Conservation (phyloP, 2,888 invertebrate genomes). For the Xanthia togata region DNA sequence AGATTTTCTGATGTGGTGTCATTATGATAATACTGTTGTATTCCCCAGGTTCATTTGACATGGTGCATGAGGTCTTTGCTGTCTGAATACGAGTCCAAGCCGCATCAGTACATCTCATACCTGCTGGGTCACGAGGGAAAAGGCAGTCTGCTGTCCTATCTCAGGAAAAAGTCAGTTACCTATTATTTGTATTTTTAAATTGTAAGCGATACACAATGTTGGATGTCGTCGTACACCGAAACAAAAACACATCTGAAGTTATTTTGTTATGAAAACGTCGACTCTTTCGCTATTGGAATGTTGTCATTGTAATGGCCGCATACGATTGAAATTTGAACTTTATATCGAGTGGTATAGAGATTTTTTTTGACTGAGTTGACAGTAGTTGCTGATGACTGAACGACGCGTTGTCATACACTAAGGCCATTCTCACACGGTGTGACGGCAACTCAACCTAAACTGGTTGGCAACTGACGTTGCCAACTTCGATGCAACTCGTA, state of each 20-base stretch:
- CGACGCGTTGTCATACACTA: no score
- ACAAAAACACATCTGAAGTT: neutral
- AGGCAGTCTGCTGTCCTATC: conserved; percentile 94
- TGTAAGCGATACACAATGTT: neutral
- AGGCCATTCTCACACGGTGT: no score
- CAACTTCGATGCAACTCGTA: no score
- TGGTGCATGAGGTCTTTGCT: conserved; percentile 88
- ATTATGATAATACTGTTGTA: no score
- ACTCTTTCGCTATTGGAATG: no score
- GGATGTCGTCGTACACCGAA: neutral
- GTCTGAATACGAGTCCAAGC: conserved; percentile 93
- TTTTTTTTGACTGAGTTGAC: no score
- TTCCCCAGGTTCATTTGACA: conserved; percentile 81
- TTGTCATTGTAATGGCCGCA: no score
- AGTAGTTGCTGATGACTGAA: no score
- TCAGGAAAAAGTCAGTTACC: conserved; percentile 92
- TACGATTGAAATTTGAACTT: neutral
- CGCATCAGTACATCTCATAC: conserved; percentile 94
- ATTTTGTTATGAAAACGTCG: neutral
- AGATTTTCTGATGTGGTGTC: no score
- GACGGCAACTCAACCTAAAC: no score
- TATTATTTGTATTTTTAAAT: neutral
- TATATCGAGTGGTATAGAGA: neutral
- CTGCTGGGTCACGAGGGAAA: conserved; percentile 96
- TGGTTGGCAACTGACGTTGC: no score